Evolutionary conservation across 2,113 vertebrate species (phyloP).

Genomic region (Abramis brama): DNA sequence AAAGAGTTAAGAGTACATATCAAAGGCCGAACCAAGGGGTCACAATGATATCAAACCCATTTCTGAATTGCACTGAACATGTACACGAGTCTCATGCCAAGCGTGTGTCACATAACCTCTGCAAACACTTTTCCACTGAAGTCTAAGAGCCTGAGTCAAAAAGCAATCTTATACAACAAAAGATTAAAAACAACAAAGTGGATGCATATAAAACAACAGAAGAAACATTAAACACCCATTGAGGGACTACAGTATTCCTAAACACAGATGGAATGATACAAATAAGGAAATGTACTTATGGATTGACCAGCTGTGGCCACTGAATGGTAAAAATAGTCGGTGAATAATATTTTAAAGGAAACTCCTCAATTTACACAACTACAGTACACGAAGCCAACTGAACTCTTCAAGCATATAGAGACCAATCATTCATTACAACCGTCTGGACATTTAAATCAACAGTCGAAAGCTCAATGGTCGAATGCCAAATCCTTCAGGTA

Average conservation of each 20-base stretch:
- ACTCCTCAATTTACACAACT: constrained; percentile 38
- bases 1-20: not conserved
- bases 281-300: constrained; percentile 3
- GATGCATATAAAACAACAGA: constrained; percentile 8
- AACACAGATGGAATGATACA: constrained; percentile 29
- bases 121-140: constrained; percentile 14
- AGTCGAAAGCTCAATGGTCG: not conserved
- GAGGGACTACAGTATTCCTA: constrained; percentile 34
- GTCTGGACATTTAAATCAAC: constrained; percentile 7
- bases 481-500: not conserved
- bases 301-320: not conserved
- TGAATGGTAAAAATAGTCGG: not conserved
- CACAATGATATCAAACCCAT: not conserved
- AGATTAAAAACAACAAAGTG: not conserved
- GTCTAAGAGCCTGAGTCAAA: constrained; percentile 27
- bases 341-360: constrained; percentile 9
- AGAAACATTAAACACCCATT: not conserved
- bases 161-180: constrained; percentile 31
- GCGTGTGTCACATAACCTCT: not conserved
- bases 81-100: no score
- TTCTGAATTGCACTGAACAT: not conserved
- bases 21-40: constrained; percentile 29
- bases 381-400: constrained; percentile 58
- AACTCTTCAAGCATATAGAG: constrained; percentile 59
- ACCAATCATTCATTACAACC: constrained; percentile 57